Percentiles rank a stretch among this genome's conserved stretches.
Evolutionary conservation across 1,140 invertebrate species (phyloP).

Genomic region (Metopolophium dirhodum): DNA sequence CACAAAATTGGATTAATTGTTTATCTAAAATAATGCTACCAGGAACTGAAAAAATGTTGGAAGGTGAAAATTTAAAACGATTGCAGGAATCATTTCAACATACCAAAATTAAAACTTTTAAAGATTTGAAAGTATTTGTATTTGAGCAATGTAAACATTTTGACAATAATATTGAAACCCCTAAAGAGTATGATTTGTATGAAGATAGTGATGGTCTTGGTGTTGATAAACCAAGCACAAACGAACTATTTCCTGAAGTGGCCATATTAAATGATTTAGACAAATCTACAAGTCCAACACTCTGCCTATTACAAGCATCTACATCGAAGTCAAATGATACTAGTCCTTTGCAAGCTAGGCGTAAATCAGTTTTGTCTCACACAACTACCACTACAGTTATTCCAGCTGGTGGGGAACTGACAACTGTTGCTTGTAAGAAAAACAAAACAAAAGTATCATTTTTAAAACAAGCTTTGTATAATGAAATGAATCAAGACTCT

Average conservation of each 20-base stretch:
- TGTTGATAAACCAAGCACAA: conserved; percentile 77
- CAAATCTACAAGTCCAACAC: conserved; percentile 62
- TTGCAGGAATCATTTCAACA: conserved; percentile 20
- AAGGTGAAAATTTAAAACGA: conserved; percentile 36
- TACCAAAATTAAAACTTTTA: conserved; percentile 40
- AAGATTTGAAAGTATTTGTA: conserved; percentile 44
- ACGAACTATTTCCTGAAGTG: conserved; percentile 78
- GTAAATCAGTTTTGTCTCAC: conserved; percentile 49
- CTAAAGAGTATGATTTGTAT: conserved; percentile 65
- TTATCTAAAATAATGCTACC: conserved; percentile 47
- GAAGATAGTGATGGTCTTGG: conserved; percentile 80
- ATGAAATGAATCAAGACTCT: conserved; percentile 52
- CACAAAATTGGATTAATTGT: conserved; percentile 42
- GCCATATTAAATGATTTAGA: conserved; percentile 72
- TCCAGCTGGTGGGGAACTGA: background rate
- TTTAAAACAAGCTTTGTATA: conserved; percentile 47
- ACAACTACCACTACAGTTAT: background rate
- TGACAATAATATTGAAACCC: conserved; percentile 33
- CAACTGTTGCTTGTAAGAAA: background rate
- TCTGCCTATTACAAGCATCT: conserved; percentile 39
- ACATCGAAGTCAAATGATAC: conserved; percentile 38
- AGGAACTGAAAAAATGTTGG: conserved; percentile 46
- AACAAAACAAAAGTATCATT: conserved; percentile 35
- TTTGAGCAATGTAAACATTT: conserved; percentile 40
- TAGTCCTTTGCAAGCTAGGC: conserved; percentile 2